A percentile compares a stretch with the other conserved stretches of the same genome.
Evolutionary conservation across 2,113 vertebrate species (phyloP).

Genomic region (Ammospiza caudacuta): DNA sequence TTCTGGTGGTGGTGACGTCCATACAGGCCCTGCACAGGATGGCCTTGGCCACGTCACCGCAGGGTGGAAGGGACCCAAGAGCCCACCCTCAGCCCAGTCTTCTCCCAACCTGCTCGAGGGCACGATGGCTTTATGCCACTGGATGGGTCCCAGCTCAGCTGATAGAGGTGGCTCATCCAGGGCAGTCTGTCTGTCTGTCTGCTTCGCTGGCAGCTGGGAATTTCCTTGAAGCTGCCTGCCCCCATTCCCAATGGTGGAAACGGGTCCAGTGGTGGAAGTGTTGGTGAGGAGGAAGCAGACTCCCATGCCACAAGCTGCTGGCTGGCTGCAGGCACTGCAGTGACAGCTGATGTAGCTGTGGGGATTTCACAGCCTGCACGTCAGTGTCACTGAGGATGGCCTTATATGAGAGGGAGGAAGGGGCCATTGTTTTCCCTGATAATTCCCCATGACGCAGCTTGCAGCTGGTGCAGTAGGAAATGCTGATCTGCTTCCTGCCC

Average conservation of each 20-base stretch:
- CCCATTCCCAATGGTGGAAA: fast-evolving
- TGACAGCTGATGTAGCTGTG: not conserved
- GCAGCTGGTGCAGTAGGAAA: conserved; percentile 16
- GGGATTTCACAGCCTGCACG: not conserved
- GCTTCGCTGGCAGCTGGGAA: not conserved
- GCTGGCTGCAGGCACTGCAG: not conserved
- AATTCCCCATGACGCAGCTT: conserved; percentile 6
- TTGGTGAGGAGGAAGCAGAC: not conserved
- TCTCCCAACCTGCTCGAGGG: not conserved
- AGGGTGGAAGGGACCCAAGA: not conserved
- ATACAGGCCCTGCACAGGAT: not conserved
- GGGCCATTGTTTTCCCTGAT: conserved; percentile 37
- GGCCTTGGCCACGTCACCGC: not conserved
- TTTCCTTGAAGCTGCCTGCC: not conserved
- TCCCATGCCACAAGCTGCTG: fast-evolving
- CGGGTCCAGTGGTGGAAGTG: not conserved
- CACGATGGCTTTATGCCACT: not conserved
- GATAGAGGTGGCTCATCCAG: not conserved
- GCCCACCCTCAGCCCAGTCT: not conserved
- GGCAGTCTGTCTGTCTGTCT: not conserved
- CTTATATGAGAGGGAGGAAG: conserved; percentile 9
- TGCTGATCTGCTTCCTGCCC: conserved; percentile 32
- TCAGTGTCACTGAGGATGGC: fast-evolving
- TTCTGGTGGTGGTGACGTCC: not conserved
- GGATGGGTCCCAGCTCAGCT: not conserved